Base-by-base conservation (phyloP, 2,888 invertebrate species). In the Isotomurus palustris region DNA sequence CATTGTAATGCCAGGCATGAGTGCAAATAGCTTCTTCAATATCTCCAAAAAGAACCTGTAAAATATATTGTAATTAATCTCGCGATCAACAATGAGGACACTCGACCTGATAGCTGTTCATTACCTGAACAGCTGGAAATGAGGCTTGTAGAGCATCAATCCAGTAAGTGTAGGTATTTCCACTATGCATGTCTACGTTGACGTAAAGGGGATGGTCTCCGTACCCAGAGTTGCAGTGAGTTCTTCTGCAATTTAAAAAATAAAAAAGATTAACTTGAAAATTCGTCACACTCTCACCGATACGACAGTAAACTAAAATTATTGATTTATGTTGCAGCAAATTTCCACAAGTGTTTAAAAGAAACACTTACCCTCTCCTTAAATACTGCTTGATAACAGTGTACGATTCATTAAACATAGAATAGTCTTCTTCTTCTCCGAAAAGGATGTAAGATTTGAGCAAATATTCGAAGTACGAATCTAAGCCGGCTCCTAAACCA, bases 11-110 rank as follows among this genome's bases (percentile, higher is more conserved):
- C 17, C 83, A 72, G 1, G 82, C 82, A 72, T 84, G 83, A 6
- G 78, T 76, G 72, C 83, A 83, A 41, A 84, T 82, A 3, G 83
- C 83, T 73, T 84, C 83, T 68, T 83, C 83, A 40, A 84, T 74
- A 70, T 83, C 82, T 32, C 83, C 83, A 68, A 78, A 76, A 40
- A 84, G 71, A 2, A 83, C 80, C 76, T 76, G 17, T 0, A 50
- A 41, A 19, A n/a, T 22, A 17, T n/a, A n/a, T n/a, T 6, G 22
- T 21, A 44, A 10, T 21, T 17, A 17, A 19, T 41, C 41, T n/a
- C 14, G 10, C 14, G 24, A 21, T 32, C 10, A 27, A 45, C 43
- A 2, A 35, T 12, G 8, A 12, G 8, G 10, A 32, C 12, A 32
- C 8, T 32, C 12, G 8, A 12, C 32, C 19, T n/a, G 6, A 19